phyloP scores from a whole-genome alignment of 2,797 vertebrate genomes.

The Syngnathus acus region DNA sequence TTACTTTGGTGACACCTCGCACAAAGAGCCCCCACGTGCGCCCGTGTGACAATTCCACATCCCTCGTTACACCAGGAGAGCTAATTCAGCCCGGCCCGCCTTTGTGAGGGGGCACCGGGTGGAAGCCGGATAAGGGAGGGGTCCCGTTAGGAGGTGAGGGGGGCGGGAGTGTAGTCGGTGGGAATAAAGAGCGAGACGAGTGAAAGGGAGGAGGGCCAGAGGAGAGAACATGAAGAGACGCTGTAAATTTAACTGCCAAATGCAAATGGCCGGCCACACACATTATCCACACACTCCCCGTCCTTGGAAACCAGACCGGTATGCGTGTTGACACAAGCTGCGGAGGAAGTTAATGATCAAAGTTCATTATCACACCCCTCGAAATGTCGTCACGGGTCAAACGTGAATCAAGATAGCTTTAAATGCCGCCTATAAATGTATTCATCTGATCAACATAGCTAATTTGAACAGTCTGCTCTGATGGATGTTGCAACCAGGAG shows the following conservation, averaged over 20 bases:
- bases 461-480: background rate
- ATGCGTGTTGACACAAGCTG: constrained; percentile 36
- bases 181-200: constrained; percentile 34
- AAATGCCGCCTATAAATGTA: background rate
- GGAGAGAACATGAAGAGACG: constrained; percentile 14
- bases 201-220: constrained; percentile 35
- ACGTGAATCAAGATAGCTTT: too few relatives aligned
- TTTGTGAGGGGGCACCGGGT: background rate
- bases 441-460: background rate
- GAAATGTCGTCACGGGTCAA: too few relatives aligned
- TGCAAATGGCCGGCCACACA: constrained; percentile 37
- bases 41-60: constrained; percentile 16
- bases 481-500: background rate
- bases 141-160: constrained; percentile 25
- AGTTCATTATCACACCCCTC: constrained; percentile 26
- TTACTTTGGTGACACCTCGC: constrained; percentile 40
- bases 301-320: constrained; percentile 38
- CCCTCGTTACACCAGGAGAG: constrained; percentile 34
- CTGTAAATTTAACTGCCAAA: constrained; percentile 40
- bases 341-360: constrained; percentile 9
- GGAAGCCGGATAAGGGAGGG: constrained; percentile 5
- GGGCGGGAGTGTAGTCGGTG: constrained; percentile 22
- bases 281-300: constrained; percentile 31
- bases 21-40: constrained; percentile 44
- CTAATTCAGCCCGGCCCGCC: constrained; percentile 42